Conservation (phyloP, 2,888 invertebrate species). For the Spilarctia lutea region DNA sequence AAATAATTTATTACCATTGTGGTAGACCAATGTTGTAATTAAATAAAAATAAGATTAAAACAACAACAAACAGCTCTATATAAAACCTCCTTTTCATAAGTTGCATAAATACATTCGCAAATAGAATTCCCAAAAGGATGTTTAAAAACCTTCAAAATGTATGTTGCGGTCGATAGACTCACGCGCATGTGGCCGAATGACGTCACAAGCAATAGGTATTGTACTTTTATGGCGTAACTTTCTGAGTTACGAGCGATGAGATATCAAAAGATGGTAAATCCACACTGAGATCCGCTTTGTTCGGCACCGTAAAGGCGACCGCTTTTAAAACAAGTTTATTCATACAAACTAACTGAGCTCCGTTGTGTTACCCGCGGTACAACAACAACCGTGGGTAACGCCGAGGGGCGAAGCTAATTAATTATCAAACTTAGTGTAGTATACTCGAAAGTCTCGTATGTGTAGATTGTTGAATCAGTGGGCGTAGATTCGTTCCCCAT, state of each 20-base stretch:
- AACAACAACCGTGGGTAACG: too few relatives aligned
- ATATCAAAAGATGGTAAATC: not conserved
- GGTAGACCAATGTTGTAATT: too few relatives aligned
- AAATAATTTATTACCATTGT: too few relatives aligned
- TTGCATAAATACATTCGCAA: not conserved
- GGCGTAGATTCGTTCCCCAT: too few relatives aligned
- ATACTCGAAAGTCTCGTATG: too few relatives aligned
- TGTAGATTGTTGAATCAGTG: too few relatives aligned
- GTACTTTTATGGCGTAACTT: conserved; percentile 11
- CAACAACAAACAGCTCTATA: not conserved
- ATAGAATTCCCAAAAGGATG: conserved; percentile 13
- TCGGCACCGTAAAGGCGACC: not conserved
- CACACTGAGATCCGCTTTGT: not conserved
- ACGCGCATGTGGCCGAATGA: not conserved
- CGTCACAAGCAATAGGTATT: conserved; percentile 7
- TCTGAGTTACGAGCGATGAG: conserved; percentile 1
- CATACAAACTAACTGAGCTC: too few relatives aligned
- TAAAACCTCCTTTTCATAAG: not conserved
- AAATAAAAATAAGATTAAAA: too few relatives aligned
- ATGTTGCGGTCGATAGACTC: conserved; percentile 5
- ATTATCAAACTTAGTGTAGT: too few relatives aligned
- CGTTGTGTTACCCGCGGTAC: too few relatives aligned
- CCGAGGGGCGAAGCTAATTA: too few relatives aligned
- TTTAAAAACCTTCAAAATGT: not conserved
- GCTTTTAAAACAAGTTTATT: not conserved